These are phyloP conservation scores for Ia io DNA, from an alignment of 2,113 vertebrate species.

Conservation along the genomic window DNA sequence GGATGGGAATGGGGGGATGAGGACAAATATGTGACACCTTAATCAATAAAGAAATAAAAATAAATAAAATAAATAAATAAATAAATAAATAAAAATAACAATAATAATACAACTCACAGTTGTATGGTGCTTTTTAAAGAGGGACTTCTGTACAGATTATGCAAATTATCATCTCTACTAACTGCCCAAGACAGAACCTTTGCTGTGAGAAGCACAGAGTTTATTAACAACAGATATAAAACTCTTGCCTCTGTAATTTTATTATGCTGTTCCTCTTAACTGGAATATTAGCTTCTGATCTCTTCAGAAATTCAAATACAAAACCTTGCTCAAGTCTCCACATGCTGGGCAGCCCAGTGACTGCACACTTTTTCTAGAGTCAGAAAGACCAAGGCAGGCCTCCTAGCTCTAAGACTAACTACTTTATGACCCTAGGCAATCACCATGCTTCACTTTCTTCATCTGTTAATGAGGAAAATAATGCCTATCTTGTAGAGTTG, in stretches of 20 bases:
- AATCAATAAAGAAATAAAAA: too few relatives aligned
- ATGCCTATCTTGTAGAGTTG: background rate
- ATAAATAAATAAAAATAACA: too few relatives aligned
- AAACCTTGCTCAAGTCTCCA: background rate
- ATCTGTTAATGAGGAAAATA: background rate
- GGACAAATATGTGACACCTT: too few relatives aligned
- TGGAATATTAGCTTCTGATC: background rate
- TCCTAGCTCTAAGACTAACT: background rate
- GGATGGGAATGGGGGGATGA: too few relatives aligned
- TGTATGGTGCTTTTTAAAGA: background rate
- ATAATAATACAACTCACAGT: background rate
- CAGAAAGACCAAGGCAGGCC: background rate
- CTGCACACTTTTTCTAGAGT: background rate
- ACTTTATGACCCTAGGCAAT: background rate
- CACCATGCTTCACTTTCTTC: background rate
- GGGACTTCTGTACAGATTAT: background rate
- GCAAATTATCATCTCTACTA: background rate
- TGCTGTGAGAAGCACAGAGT: background rate
- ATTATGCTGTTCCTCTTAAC: background rate
- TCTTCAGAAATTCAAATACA: background rate
- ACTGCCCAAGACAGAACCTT: background rate
- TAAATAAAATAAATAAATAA: too few relatives aligned
- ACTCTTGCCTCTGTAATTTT: background rate
- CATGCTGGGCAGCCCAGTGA: background rate
- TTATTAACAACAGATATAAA: background rate